Percentiles rank a stretch among this genome's conserved stretches.
These are phyloP conservation scores for Hylaeus anthracinus DNA, from an alignment of 1,140 invertebrate genomes.

Conservation along the genomic window DNA sequence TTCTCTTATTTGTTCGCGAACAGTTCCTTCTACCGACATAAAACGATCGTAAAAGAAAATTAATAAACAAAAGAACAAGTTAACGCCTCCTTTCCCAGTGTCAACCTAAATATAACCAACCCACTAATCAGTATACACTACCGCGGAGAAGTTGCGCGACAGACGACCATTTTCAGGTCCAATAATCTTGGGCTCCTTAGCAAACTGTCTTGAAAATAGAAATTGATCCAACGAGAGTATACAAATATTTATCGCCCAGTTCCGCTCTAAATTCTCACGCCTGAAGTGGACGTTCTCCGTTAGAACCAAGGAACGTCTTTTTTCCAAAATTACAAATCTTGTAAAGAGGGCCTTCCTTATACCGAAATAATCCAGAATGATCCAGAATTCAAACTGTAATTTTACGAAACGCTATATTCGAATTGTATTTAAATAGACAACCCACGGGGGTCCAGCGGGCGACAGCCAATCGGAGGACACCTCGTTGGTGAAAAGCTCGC, in stretches of 20 bases:
- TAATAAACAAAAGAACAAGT: too few species aligned
- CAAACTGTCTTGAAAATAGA: constrained; percentile 46
- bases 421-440: too few species aligned
- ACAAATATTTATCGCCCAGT: constrained; percentile 22
- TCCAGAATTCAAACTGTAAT: too few species aligned
- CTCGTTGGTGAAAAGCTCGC: background rate
- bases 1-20: too few species aligned
- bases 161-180: constrained; percentile 32
- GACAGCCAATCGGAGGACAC: background rate
- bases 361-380: too few species aligned
- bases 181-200: constrained; percentile 40
- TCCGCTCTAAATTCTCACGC: constrained; percentile 23
- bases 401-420: too few species aligned
- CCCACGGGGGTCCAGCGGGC: too few species aligned
- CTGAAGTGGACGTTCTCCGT: background rate
- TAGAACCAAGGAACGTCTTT: background rate
- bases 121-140: background rate
- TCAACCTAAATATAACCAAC: too few species aligned
- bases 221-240: constrained; percentile 20
- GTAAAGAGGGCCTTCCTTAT: too few species aligned
- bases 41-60: too few species aligned
- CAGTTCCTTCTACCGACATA: too few species aligned
- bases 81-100: too few species aligned
- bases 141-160: background rate
- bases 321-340: background rate